Evolutionary conservation across 2,888 invertebrate genomes (phyloP).

Genomic region (Drosophila stalkeri): DNA sequence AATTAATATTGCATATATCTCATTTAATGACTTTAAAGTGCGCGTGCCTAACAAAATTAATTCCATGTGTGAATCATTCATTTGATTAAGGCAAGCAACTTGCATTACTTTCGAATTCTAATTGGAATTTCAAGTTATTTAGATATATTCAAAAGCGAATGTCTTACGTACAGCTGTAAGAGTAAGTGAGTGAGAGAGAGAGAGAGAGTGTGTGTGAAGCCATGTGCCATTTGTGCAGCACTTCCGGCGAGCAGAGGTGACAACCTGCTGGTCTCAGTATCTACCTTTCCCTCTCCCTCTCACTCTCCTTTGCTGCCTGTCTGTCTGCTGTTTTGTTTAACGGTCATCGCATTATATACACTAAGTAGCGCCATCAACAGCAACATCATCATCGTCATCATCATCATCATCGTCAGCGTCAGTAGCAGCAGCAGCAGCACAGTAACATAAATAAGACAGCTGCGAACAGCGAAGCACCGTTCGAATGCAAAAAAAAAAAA

Average conservation of each 20-base stretch:
- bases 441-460: slow-evolving; percentile 65
- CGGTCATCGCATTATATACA: slow-evolving; percentile 54
- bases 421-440: slow-evolving; percentile 38
- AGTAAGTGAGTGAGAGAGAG: neutral
- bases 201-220: slow-evolving; percentile 9
- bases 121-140: neutral
- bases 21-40: neutral
- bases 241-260: slow-evolving; percentile 55
- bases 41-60: neutral
- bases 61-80: neutral
- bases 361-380: slow-evolving; percentile 61
- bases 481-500: slow-evolving; percentile 30
- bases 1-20: too few relatives aligned
- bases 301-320: neutral
- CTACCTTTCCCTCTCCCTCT: neutral
- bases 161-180: neutral
- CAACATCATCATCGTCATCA: slow-evolving; percentile 19
- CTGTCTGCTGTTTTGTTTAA: slow-evolving; percentile 45
- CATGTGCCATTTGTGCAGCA: slow-evolving; percentile 56
- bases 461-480: slow-evolving; percentile 48
- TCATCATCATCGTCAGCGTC: neutral
- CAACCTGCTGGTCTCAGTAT: slow-evolving; percentile 42
- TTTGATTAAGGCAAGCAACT: neutral
- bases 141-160: neutral
- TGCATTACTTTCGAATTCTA: slow-evolving; percentile 11